Evolutionary conservation across 2,113 vertebrate species (phyloP), one percentile per base, ranked within the genome.

Genomic region (Vombatus ursinus): DNA sequence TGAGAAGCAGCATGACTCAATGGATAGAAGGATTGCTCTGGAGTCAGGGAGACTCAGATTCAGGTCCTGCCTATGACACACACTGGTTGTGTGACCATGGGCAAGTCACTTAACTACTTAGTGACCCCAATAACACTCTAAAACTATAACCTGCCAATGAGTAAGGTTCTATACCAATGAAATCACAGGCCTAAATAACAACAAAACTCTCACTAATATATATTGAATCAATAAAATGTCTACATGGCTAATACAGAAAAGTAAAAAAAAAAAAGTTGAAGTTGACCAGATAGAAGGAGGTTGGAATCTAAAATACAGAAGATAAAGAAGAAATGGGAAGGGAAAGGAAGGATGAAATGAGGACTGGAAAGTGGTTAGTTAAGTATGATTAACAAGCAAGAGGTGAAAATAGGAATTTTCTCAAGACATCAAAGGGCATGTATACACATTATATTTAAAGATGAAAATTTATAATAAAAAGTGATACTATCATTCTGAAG

Each of bases 321-420:
- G 57, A 8, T 28, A 57, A 93, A 37, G 92, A 68, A 10, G 8
- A 28, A 84, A 51, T 89, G 53, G 37, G 51, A 53, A 96, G 19
- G 44, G 52, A 94, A 89, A 94, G 23, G 23, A 90, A 77, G 53
- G 53, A 44, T n/a, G 23, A n/a, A 89, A 61, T 49, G 31, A 47
- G 89, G 90, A 91, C 9, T 49, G 48, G 90, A 44, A 57, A 89
- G 26, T 2, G 6, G 49, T 94, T 91, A 31, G 51, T 95, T 92
- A 95, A 96, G 54, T 48, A 95, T 94, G 93, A 68, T 95, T 96
- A 95, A 44, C 68, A 91, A 93, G 57, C 91, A 93, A 52, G 90
- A 96, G 89, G 61, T 96, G 51, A 95, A 97, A 98, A 91, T 31
- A 28, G 16, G n/a, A 52, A 91, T 91, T 93, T 97, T 97, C 57